Base-by-base conservation (phyloP, 2,113 vertebrate species). In the Tapirus terrestris region DNA sequence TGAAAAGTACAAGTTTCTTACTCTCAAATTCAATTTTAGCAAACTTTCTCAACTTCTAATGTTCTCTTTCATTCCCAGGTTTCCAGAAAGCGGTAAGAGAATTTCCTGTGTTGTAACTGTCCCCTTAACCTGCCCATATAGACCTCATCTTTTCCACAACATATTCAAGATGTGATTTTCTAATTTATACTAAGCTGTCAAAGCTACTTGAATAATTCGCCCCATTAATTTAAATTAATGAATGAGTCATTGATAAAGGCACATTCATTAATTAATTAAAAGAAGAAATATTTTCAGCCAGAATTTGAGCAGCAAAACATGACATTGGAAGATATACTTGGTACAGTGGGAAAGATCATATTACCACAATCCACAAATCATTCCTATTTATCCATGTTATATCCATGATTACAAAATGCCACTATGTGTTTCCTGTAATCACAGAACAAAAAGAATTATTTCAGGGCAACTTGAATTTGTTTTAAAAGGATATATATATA, bases 191-290 rank as follows among this genome's bases (percentile, higher is more conserved):
- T 29, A 65, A 63, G 6, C 6, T 70, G 33, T 72, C 43, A 75
- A 85, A 89, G 43, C 18, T 72, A 95, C n/a, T 96, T 96, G 61
- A 83, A 85, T 61, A 94, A 84, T 68, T 77, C 21, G 94, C 45
- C 36, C 18, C 58, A 95, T 95, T 93, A 80, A 97, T 84, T 97
- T 95, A 95, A 96, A 94, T 88, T 95, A 96, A 93, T 97, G 76
- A 90, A 70, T 27, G 25, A 90, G 60, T 94, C 87, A 76, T 39
- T 84, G 53, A 87, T 87, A 86, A 76, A 87, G 72, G 2, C 29
- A 82, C 25, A 83, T 27, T 91, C 83, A 85, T 96, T 91, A 79
- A 85, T 96, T 95, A 95, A 97, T 77, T 90, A 43, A 67, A 89
- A 72, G 60, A 81, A 72, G 5, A 93, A 58, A 63, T 72, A 4